Evolutionary conservation across 1,140 invertebrate species (phyloP), one percentile per base, ranked within the genome.

Genomic region (Chlorops oryzae): DNA sequence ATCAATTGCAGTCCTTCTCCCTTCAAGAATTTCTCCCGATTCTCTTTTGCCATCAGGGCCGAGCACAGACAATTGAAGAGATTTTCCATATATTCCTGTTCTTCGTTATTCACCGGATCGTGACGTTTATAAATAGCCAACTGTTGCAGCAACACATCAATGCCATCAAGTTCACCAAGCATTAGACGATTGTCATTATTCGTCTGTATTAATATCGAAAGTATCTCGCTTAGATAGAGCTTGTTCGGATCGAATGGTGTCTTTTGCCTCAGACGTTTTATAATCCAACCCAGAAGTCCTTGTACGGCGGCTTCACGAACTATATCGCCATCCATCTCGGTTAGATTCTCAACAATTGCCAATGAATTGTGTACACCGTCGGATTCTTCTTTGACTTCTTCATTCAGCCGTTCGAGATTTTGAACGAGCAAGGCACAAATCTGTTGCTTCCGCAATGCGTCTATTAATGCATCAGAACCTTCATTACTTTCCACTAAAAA

Each of bases 1-100:
- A 97, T 96, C 2, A 97, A 77, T 70, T 97, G 93, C 2, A 96
- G 73, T 10, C 93, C 94, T 79, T 97, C 94, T 1, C 91, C 93
- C 59, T 88, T 83, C 12, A 99, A 75, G 73, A 99, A 99, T 50
- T 85, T 81, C 44, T 94, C 89, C 52, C 93, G 80, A 75, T 99
- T 99, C 45, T 83, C 73, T 6, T 85, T 77, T 47, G 85, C 80
- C 83, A 98, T 88, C 40, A 99, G 77, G 52, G 91, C 85, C 10
- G 93, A 96, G 72, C 96, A 99, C 13, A 99, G 76, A 56, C 86
- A 86, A 70, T 98, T 90, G 66, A 99, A 99, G 38, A 99, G 75
- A 77, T 99, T 99, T 72, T 98, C 96, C 95, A 99, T 98, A 65
- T 94, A 88, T 75, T 99, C 97, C 62, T 91, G 84, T 73, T 99